Base-by-base conservation (phyloP, 2,113 vertebrate genomes). In the Gnathonemus longibarbis region DNA sequence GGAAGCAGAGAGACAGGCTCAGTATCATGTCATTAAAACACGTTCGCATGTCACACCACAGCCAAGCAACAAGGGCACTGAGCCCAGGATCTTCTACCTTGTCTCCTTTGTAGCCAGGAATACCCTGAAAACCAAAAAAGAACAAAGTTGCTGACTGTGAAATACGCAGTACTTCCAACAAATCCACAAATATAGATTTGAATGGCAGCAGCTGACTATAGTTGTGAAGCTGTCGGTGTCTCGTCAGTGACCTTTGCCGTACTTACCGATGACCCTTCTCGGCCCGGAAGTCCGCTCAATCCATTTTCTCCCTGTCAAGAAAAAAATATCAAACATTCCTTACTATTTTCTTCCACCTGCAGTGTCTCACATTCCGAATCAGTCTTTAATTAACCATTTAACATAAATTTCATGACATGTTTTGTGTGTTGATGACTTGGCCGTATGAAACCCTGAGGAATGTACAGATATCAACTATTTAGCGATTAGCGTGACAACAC, bases 41-140 rank as follows among this genome's bases (percentile, higher is more conserved):
- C n/a, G 77, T 17, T 46, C 1, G 4, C 35, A 80, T 7, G 24
- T 56, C 19, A 17, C 85, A 42, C 62, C 52, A 90, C 5, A 89
- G 83, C 58, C 56, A 48, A 31, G 8, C 39, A 49, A n/a, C 5
- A 31, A 27, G 70, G 89, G 89, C 17, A 86, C 84, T 66, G 24
- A 46, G 35, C 89, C 83, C 1, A 53, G 27, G 53, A 88, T 53
- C 4, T 88, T 90, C n/a, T 95, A 98, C 97, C 97, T 96, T 95
- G 45, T 98, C 97, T 95, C 97, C 97, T 95, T 97, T 97, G 92
- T 97, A 96, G 91, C 97, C 97, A 88, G 96, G 93, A 94, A 96
- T 97, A 0, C 97, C 97, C 97, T 98, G 93, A 77, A 90, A 93
- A 94, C 85, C 92, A 92, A 93, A 91, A 91, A 15, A 88, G 91